Evolutionary conservation across 1,140 invertebrate species (phyloP).

Genomic region (Trachelipus rathkii): DNA sequence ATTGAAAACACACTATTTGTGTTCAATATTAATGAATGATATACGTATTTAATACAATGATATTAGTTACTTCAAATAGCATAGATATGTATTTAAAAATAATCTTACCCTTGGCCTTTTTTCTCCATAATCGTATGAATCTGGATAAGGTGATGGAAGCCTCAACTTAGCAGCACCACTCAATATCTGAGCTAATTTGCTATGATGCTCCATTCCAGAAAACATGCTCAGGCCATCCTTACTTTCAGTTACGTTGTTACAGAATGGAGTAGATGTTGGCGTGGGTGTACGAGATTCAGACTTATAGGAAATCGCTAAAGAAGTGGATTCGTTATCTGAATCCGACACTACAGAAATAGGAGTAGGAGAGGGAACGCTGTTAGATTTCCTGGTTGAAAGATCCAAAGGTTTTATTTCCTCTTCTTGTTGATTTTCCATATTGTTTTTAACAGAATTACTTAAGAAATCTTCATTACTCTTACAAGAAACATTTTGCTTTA

Average conservation of each 20-base stretch:
- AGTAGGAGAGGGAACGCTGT: constrained; percentile 40
- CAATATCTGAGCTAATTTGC: constrained; percentile 44
- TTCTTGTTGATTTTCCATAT: constrained; percentile 33
- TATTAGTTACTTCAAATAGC: too few species aligned
- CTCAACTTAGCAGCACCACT: constrained; percentile 38
- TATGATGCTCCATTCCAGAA: constrained; percentile 32
- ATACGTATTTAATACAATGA: too few species aligned
- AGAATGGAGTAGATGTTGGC: constrained; percentile 28
- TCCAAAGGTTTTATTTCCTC: constrained; percentile 44
- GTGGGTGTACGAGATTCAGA: constrained; percentile 42
- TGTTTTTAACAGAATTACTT: constrained; percentile 39
- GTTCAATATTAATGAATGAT: too few species aligned
- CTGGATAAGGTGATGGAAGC: constrained; percentile 38
- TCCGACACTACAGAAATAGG: constrained; percentile 36
- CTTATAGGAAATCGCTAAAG: constrained; percentile 40
- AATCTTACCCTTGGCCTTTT: constrained; percentile 40
- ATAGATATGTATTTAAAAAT: too few species aligned
- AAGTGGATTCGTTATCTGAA: constrained; percentile 38
- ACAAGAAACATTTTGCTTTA: not conserved
- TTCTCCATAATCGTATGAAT: constrained; percentile 32
- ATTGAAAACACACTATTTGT: too few species aligned
- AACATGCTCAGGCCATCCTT: not conserved
- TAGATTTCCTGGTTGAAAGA: constrained; percentile 45
- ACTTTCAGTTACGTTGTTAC: not conserved
- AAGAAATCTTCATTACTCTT: constrained; percentile 24